Conservation (phyloP, 1,140 invertebrate genomes). For the Drosophila melanica region DNA sequence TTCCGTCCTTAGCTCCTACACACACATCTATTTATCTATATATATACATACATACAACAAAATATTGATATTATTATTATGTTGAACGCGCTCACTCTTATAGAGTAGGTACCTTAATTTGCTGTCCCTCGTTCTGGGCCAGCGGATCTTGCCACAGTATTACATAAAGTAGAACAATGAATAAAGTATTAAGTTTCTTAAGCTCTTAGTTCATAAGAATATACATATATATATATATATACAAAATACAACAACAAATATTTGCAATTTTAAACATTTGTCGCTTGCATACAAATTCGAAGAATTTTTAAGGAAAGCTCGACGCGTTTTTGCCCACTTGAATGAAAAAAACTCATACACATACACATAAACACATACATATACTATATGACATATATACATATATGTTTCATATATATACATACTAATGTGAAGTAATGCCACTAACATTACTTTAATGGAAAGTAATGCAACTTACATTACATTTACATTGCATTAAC, state of each 20-base stretch:
- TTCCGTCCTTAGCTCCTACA: conserved; percentile 51
- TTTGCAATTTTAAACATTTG: not conserved
- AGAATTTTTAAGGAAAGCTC: too few species aligned
- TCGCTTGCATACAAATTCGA: not conserved
- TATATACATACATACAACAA: not conserved
- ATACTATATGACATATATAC: not conserved
- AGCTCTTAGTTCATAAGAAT: conserved; percentile 9
- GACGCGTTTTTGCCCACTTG: too few species aligned
- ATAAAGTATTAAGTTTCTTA: conserved; percentile 23
- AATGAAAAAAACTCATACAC: too few species aligned
- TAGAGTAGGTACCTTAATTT: conserved; percentile 70
- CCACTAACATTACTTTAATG: too few species aligned
- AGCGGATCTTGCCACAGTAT: conserved; percentile 57
- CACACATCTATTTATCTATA: conserved; percentile 1
- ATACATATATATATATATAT: not conserved
- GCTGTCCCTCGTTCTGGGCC: conserved; percentile 23
- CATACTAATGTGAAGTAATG: too few species aligned
- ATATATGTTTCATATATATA: not conserved
- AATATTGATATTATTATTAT: not conserved
- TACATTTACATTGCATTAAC: too few species aligned
- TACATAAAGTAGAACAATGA: conserved; percentile 45
- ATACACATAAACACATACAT: too few species aligned
- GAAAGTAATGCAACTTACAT: too few species aligned
- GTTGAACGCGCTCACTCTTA: conserved; percentile 70
- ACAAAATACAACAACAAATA: not conserved